Evolutionary conservation across 2,797 vertebrate genomes (phyloP).

Genomic region (Thripadectes ignobilis): DNA sequence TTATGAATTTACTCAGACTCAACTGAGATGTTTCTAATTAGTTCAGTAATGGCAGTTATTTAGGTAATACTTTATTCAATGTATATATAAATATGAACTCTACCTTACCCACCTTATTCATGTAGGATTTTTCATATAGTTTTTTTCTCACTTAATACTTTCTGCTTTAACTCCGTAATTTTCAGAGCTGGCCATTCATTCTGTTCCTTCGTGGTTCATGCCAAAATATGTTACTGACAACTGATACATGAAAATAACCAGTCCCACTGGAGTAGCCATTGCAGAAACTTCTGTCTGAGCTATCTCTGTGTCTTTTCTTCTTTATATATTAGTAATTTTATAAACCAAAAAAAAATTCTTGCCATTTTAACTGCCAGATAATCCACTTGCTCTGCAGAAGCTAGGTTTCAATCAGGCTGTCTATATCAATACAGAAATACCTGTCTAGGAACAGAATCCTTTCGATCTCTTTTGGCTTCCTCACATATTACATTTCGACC

Average conservation of each 20-base stretch:
- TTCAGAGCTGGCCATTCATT: neutral
- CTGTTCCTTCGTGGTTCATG: neutral
- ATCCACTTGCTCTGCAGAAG: neutral
- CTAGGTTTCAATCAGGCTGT: neutral
- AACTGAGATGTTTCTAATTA: neutral
- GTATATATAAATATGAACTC: neutral
- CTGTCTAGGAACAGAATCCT: neutral
- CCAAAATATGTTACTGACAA: neutral
- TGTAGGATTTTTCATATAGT: neutral
- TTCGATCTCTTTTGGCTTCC: neutral
- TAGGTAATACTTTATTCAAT: neutral
- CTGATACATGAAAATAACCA: neutral
- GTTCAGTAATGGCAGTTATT: neutral
- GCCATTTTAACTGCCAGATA: neutral
- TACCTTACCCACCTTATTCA: neutral
- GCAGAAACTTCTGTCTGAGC: neutral
- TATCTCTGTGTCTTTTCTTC: neutral
- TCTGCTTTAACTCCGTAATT: neutral
- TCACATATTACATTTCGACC: neutral
- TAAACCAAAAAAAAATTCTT: neutral
- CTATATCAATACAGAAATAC: neutral
- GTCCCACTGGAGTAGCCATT: neutral
- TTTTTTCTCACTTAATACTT: neutral
- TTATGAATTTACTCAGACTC: neutral
- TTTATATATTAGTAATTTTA: neutral